Evolutionary conservation across 2,888 invertebrate genomes (phyloP), one percentile per base, ranked within the genome.

Genomic region (Mystacides longicornis): DNA sequence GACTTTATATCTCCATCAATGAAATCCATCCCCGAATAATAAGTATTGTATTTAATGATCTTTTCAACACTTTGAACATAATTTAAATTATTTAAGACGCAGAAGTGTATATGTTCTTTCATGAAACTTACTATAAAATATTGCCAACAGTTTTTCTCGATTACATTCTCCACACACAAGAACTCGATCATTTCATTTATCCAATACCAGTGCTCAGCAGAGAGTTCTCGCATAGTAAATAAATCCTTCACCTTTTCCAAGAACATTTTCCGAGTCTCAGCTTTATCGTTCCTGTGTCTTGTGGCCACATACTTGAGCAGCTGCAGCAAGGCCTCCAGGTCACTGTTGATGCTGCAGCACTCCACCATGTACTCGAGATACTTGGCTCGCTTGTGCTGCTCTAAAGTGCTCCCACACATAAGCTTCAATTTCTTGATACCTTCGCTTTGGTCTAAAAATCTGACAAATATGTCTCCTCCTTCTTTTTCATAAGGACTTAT

Each of bases 231-330:
- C 0, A 68, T 14, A 9, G 67, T 57, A 33, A 66, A 66, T 11
- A 31, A 61, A 18, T 19, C 52, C 21, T 52, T 22, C 37, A 62
- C 18, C 61, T 61, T 49, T 5, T 53, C 20, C n/a, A 64, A 46
- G 23, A 61, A 62, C 5, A 48, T 27, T 37, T 57, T 50, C 4
- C 62, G 56, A 1, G 68, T 27, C 5, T 23, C 33, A 0, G 14
- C 0, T 1, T 57, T 60, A 37, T 71, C 71, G 50, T 71, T 71
- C 42, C 62, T 67, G 54, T 69, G 68, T 11, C 66, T 64, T 2
- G 59, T 56, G 2, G 57, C 57, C 7, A 67, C 54, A 48, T 67
- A 70, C 14, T 57, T 53, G 11, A 72, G 43, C 0, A 65, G 63
- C 1, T 65, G 54, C 1, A 65, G 50, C 2, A 71, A 57, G 11